Percentiles rank a stretch among this genome's conserved stretches.
Evolutionary conservation across 2,113 vertebrate genomes (phyloP).

Genomic region (Notarius lentiginosus): DNA sequence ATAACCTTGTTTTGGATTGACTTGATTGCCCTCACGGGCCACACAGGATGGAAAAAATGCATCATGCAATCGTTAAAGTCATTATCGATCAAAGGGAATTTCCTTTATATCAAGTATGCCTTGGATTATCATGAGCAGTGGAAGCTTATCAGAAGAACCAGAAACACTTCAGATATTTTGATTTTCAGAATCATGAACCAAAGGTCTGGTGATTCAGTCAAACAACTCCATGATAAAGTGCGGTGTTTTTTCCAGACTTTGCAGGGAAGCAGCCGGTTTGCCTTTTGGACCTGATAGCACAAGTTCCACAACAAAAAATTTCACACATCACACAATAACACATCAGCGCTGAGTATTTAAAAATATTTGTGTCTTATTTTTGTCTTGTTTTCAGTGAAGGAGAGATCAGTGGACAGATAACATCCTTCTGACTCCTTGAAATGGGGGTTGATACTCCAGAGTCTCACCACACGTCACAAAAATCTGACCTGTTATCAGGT

Average conservation of each 20-base stretch:
- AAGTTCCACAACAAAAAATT: neutral
- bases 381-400: conserved; percentile 57
- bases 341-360: conserved; percentile 34
- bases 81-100: conserved; percentile 39
- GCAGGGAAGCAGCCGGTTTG: neutral
- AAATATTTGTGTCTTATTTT: conserved; percentile 59
- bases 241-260: neutral
- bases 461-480: neutral
- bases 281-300: neutral
- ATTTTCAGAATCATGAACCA: neutral
- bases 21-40: conserved; percentile 42
- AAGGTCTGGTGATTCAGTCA: neutral
- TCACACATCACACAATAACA: conserved; percentile 20
- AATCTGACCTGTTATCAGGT: neutral
- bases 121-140: conserved; percentile 16
- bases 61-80: conserved; percentile 45
- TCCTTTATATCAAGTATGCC: conserved; percentile 6
- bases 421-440: neutral
- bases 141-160: conserved; percentile 22
- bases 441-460: neutral
- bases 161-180: neutral
- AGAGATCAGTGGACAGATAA: conserved; percentile 49
- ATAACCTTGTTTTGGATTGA: conserved; percentile 28
- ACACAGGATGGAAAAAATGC: conserved; percentile 42
- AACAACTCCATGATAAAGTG: neutral